These are phyloP conservation scores for Melinopterus prodromus DNA, from an alignment of 2,888 invertebrate species.

Conservation along the genomic window DNA sequence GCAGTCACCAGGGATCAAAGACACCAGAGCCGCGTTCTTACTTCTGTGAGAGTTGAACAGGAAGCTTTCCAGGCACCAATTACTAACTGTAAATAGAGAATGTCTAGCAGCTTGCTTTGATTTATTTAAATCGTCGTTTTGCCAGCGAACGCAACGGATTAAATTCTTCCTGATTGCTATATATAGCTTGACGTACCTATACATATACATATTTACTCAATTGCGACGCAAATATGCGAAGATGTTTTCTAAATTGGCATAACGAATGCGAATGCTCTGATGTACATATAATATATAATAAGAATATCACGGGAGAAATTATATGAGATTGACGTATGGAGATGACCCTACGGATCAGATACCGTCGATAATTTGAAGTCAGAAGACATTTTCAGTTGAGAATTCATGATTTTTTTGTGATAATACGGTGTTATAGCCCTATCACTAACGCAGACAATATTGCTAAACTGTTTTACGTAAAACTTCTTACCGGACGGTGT, in stretches of 20 bases:
- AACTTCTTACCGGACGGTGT: too few species aligned
- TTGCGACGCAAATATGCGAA: too few species aligned
- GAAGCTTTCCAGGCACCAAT: conserved; percentile 16
- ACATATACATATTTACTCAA: too few species aligned
- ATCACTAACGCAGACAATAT: too few species aligned
- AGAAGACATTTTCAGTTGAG: too few species aligned
- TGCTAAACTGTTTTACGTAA: too few species aligned
- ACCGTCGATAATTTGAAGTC: too few species aligned
- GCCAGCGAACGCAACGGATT: neutral
- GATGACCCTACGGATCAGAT: too few species aligned
- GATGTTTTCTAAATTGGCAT: neutral
- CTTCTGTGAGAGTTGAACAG: neutral
- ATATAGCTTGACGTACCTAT: neutral
- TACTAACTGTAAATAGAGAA: conserved; percentile 33
- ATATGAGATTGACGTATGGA: too few species aligned
- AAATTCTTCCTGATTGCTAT: neutral
- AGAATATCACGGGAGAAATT: too few species aligned
- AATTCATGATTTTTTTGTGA: too few species aligned
- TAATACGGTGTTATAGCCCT: too few species aligned
- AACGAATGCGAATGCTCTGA: neutral
- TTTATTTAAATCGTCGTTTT: conserved; percentile 27
- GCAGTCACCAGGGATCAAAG: neutral
- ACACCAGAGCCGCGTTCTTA: neutral
- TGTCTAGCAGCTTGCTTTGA: conserved; percentile 28
- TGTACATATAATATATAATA: neutral